Evolutionary conservation across 2,113 vertebrate species (phyloP), one percentile per base, ranked within the genome.

Genomic region (Elachura formosa): DNA sequence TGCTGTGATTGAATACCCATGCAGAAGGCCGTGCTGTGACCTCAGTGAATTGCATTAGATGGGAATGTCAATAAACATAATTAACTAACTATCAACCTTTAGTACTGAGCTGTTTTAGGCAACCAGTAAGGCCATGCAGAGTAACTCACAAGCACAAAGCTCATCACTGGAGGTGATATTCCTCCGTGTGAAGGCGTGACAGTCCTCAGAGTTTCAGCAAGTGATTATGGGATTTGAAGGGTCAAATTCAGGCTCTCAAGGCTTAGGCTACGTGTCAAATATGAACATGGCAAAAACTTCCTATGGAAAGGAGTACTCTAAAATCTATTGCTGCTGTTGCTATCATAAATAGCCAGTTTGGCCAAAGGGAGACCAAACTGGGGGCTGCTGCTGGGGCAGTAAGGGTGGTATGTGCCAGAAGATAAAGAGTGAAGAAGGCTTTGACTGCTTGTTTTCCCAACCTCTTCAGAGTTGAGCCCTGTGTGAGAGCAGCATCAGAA

Each of bases 21-120:
- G 56, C 31, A 43, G 56, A 72, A 84, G 56, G 58, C 66, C 34
- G 1, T 33, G 4, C 40, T 33, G 64, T 75, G 86, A 91, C 61
- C 69, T 81, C 66, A 28, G 40, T 91, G 86, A 91, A 82, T 87
- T 94, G 69, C 73, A 14, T 84, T 89, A 82, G 77, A 82, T 89
- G 59, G 86, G 77, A 93, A 75, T 84, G 95, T 87, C 87, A 55
- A 79, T 94, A 74, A 40, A 41, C 41, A 49, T 54, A 89, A 78
- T 84, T 89, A 84, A 72, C 68, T 64, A 54, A 58, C 84, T 87
- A 33, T 45, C 91, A 84, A 87, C 91, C 49, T 92, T 84, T 87
- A 52, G 41, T 82, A 66, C 56, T 34, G 77, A 94, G 69, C 61
- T 94, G 82, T 93, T 96, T 95, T 87, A 48, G 68, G 73, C 69